Evolutionary conservation across 30 jellyfish, hydroid and myxozoan genomes (phyloP), one percentile per base, ranked within the genome.

Genomic region (Catostylus mosaicus): DNA sequence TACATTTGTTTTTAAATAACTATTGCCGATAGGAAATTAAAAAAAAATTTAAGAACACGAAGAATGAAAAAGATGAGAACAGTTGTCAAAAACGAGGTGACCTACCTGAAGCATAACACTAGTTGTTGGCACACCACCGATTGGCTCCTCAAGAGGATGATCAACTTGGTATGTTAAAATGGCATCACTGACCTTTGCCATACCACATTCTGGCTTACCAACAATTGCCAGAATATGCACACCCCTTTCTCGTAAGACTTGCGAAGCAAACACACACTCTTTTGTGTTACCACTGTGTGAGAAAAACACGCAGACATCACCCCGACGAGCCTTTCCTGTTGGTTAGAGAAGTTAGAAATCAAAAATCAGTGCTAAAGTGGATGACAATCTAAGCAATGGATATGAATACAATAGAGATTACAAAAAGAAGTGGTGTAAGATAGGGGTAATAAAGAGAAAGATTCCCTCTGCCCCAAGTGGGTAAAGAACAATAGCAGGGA

Each of bases 61-160:
- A 40, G 54, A 5, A 5, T 40, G 54, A 40, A 40, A 14, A 40
- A 40, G 54, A 7, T 40, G 14, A 40, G 24, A 56, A 20, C 69
- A 0, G 1, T 1, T 34, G 54, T 40, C 11, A 14, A 72, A 30
- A 40, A 40, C 14, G 7, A 7, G 11, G 7, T 52, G 6, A 52
- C 86, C 9, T 9, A 90, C 97, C 93, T 90, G 97, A 1, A 90
- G 87, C 88, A 90, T 78, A 19, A 90, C 93, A 79, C 97, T 90
- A 38, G 97, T 90, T 24, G 97, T 90, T 56, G 97, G 97, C 18
- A 79, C 97, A 4, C 97, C 97, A 19, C 97, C 97, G 37, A 90
- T 90, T 22, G 97, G 97, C 26, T 90, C 97, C 26, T 74, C 96
- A 36, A 90, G 67, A 24, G 92, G 89, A 37, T 73, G 85, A 32